Evolutionary conservation across 2,888 invertebrate species (phyloP).

Genomic region (Apodemia hepburni): DNA sequence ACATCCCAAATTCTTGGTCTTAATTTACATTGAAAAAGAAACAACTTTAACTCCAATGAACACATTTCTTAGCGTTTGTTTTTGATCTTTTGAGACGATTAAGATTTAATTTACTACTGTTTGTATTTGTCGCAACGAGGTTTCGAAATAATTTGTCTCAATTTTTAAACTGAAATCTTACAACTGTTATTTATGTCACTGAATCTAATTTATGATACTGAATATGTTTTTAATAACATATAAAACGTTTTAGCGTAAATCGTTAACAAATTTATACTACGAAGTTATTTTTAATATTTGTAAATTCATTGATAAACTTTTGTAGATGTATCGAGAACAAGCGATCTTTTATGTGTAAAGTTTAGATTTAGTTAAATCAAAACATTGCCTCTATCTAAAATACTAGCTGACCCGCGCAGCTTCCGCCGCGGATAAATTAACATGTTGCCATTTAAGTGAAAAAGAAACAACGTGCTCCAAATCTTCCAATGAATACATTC

Average conservation of each 20-base stretch:
- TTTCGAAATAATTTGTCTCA: slow-evolving; percentile 2
- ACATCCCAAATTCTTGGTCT: neutral
- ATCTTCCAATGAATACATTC: neutral
- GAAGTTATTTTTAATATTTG: neutral
- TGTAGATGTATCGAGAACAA: no score
- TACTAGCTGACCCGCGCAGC: no score
- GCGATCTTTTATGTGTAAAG: no score
- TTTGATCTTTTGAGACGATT: slow-evolving; percentile 9
- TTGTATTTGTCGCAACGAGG: neutral
- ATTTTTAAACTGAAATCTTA: neutral
- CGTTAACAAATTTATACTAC: neutral
- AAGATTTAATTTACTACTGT: slow-evolving; percentile 13
- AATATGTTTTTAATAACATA: neutral
- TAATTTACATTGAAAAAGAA: neutral
- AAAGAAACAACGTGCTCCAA: neutral
- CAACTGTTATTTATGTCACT: neutral
- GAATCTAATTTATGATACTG: neutral
- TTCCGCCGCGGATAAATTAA: no score
- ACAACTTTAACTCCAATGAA: neutral
- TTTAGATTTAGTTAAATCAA: no score
- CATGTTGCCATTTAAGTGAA: neutral
- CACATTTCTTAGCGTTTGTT: neutral
- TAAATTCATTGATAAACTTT: no score
- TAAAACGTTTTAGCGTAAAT: neutral
- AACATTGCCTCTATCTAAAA: no score